Evolutionary conservation across 2,797 vertebrate species (phyloP).

Genomic region (Aselliscus stoliczkanus): DNA sequence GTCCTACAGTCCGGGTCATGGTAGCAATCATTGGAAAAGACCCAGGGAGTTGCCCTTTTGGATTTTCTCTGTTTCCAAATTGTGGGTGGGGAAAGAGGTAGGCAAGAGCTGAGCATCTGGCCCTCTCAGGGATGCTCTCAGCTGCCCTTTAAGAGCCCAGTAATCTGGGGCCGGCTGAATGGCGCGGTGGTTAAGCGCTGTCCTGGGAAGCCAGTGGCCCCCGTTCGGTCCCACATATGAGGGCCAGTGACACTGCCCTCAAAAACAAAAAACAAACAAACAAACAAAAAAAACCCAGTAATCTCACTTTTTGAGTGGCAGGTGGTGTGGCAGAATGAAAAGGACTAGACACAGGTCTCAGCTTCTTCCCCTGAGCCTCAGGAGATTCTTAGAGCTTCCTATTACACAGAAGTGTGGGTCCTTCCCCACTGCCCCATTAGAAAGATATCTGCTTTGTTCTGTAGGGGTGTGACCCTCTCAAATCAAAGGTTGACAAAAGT

Average conservation of each 20-base stretch:
- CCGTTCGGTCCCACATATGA: too few relatives aligned
- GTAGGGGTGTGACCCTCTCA: neutral
- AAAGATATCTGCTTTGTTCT: neutral
- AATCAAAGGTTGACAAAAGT: neutral
- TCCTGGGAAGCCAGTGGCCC: too few relatives aligned
- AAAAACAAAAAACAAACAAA: too few relatives aligned
- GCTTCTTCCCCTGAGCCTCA: neutral
- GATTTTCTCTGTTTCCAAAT: neutral
- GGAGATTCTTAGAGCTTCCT: neutral
- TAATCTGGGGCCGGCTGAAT: too few relatives aligned
- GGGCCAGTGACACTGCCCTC: too few relatives aligned
- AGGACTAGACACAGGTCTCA: neutral
- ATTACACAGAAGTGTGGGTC: neutral
- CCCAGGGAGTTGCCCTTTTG: too few relatives aligned
- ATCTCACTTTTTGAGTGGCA: neutral
- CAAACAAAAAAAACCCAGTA: neutral
- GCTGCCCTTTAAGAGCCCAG: neutral
- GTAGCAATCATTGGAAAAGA: neutral
- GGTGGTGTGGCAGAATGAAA: neutral
- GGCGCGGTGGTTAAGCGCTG: too few relatives aligned
- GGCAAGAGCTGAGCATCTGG: neutral
- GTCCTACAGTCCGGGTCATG: neutral
- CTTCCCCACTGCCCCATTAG: neutral
- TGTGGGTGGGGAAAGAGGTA: neutral
- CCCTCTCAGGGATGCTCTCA: neutral